Percentiles rank a stretch among this genome's conserved stretches.
These are phyloP conservation scores for Zaprionus kolodkinae DNA, from an alignment of 1,140 invertebrate genomes.

Conservation along the genomic window DNA sequence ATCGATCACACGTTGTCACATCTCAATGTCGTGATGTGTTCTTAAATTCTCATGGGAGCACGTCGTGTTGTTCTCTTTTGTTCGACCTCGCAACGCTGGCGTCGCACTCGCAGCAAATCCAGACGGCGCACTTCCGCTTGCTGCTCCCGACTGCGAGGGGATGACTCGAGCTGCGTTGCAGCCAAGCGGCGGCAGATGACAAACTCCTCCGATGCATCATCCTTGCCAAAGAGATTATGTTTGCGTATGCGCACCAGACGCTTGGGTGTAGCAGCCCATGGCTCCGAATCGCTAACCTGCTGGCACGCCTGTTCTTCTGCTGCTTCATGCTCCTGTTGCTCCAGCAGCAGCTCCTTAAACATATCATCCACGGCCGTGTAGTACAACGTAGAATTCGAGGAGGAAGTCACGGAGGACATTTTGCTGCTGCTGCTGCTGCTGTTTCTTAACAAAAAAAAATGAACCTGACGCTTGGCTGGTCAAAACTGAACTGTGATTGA, in stretches of 20 bases:
- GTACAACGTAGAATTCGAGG: constrained; percentile 54
- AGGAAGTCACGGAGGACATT: constrained; percentile 51
- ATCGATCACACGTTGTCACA: constrained; percentile 27
- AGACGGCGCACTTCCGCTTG: constrained; percentile 34
- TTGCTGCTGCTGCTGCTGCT: not conserved
- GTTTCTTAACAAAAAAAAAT: constrained; percentile 12
- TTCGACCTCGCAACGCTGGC: constrained; percentile 22
- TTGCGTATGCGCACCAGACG: constrained; percentile 52
- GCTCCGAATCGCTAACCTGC: not conserved
- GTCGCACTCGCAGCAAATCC: constrained; percentile 36
- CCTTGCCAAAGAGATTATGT: constrained; percentile 56
- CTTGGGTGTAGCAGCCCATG: constrained; percentile 47
- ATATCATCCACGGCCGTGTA: constrained; percentile 61
- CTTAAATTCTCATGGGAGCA: constrained; percentile 48
- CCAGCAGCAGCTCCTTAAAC: constrained; percentile 53
- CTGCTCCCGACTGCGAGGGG: constrained; percentile 30
- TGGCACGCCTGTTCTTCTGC: not conserved
- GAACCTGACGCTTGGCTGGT: constrained; percentile 59
- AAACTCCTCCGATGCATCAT: constrained; percentile 42
- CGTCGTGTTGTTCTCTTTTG: constrained; percentile 35
- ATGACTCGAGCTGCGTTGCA: not conserved
- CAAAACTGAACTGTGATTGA: constrained; percentile 64
- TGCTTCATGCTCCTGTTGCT: constrained; percentile 18
- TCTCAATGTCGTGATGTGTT: not conserved
- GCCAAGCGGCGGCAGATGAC: constrained; percentile 47